Evolutionary conservation across 2,113 vertebrate genomes (phyloP).

Genomic region (Procapra przewalskii): DNA sequence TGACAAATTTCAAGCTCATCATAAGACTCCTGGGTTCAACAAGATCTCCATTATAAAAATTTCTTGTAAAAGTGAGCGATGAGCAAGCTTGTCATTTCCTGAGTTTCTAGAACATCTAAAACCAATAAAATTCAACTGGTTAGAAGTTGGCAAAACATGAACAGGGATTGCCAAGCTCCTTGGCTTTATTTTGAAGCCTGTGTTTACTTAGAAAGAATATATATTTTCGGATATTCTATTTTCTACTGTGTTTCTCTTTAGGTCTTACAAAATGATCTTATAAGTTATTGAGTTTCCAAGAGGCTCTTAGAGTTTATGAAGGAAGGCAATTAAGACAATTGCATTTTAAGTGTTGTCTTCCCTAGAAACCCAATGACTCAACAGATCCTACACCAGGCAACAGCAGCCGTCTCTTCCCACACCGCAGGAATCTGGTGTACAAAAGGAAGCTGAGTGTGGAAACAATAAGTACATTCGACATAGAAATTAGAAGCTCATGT

Average conservation of each 20-base stretch:
- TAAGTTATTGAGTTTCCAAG: background rate
- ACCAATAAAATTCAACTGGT: background rate
- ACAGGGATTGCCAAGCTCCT: background rate
- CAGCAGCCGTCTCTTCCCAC: background rate
- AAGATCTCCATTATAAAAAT: no score
- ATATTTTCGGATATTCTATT: background rate
- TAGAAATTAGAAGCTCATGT: background rate
- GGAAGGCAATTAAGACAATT: background rate
- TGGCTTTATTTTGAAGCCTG: background rate
- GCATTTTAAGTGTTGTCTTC: background rate
- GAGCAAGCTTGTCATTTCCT: background rate
- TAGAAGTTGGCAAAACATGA: background rate
- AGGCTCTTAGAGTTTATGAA: background rate
- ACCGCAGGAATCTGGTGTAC: background rate
- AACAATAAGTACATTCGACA: background rate
- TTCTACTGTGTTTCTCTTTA: background rate
- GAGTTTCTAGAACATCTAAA: background rate
- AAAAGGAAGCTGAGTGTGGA: background rate
- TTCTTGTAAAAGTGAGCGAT: background rate
- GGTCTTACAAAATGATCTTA: background rate
- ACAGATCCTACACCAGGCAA: background rate
- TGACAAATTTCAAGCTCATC: background rate
- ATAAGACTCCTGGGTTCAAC: background rate
- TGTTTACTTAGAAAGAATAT: background rate
- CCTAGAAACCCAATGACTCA: background rate